These are phyloP conservation scores for Galagoides demidoff DNA, from an alignment of 2,797 vertebrate genomes.

Conservation along the genomic window DNA sequence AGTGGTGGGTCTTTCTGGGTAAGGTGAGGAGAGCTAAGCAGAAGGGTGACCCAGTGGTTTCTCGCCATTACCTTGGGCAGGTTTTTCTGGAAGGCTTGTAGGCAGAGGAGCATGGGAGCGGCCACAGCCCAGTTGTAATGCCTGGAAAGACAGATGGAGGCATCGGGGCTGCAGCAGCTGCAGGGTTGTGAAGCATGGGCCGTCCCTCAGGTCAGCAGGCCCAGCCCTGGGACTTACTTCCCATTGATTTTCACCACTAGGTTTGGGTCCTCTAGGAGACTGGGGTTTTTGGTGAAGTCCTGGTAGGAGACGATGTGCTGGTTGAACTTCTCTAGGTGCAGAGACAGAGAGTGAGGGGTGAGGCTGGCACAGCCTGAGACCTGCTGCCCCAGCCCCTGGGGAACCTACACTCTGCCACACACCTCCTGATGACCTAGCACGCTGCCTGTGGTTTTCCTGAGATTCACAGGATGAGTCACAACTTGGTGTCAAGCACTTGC, in stretches of 20 bases:
- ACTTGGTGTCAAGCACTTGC: neutral
- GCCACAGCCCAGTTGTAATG: constrained; percentile 98
- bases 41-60: neutral
- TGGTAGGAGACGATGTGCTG: constrained; percentile 93
- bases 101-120: constrained; percentile 95
- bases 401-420: neutral
- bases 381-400: neutral
- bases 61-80: constrained; percentile 92
- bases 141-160: constrained; percentile 83
- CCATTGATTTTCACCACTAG: constrained; percentile 95
- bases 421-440: neutral
- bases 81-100: constrained; percentile 95
- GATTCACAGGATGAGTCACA: neutral
- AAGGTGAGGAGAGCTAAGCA: neutral
- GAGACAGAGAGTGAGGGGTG: neutral
- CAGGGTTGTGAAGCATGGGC: rapidly evolving
- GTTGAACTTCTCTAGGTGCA: constrained; percentile 90
- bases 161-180: neutral
- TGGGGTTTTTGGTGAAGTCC: constrained; percentile 93
- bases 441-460: neutral
- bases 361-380: rapidly evolving
- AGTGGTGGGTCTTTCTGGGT: neutral
- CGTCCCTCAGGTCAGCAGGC: neutral
- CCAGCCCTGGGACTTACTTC: constrained; percentile 88
- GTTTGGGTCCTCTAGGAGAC: constrained; percentile 94